phyloP scores from a whole-genome alignment of 2,113 vertebrate species.

The Odocoileus virginianus region DNA sequence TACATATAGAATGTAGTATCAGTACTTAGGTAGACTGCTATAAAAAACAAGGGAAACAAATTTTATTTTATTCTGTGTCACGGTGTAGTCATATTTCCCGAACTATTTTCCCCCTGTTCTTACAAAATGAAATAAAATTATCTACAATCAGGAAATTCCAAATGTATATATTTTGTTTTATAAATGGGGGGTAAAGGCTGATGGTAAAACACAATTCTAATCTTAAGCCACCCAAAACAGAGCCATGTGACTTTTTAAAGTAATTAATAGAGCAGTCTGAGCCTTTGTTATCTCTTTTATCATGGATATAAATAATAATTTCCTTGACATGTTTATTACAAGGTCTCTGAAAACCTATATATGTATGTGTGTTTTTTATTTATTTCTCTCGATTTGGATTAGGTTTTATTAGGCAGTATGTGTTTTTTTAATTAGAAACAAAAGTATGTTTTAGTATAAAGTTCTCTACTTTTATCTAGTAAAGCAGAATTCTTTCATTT shows the following conservation, averaged over 20 bases:
- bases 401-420: background rate
- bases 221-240: background rate
- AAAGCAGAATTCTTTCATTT: background rate
- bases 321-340: background rate
- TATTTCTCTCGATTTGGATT: background rate
- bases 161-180: background rate
- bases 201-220: background rate
- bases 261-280: background rate
- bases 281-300: background rate
- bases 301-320: background rate
- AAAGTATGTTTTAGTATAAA: background rate
- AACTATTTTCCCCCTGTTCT: background rate
- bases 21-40: background rate
- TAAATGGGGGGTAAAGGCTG: background rate
- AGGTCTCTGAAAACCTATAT: background rate
- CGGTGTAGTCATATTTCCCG: background rate
- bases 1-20: background rate
- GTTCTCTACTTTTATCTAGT: background rate
- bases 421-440: background rate
- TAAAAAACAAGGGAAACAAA: background rate
- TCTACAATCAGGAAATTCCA: background rate
- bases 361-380: background rate
- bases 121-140: background rate
- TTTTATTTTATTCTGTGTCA: background rate
- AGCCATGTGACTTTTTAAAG: background rate